Conservation (phyloP, 53 echinoderm and acorn worm genomes). For the Stichopus horrens region DNA sequence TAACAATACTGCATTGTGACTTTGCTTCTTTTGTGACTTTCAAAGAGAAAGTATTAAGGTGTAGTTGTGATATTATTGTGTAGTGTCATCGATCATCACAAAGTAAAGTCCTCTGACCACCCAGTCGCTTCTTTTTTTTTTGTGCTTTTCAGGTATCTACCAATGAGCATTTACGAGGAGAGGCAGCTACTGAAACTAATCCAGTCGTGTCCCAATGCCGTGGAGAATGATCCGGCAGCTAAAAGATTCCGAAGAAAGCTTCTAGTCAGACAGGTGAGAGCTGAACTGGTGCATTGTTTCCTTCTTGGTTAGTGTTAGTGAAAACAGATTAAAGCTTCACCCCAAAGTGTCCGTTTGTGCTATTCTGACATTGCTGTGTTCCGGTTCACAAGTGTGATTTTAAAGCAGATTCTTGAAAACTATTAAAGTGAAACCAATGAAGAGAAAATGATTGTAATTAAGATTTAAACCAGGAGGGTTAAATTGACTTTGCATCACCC, state of each 20-base stretch:
- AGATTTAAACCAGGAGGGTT: no score
- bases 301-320: no score
- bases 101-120: not conserved
- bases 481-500: no score
- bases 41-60: no score
- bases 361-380: no score
- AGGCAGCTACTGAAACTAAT: slow-evolving; percentile 77
- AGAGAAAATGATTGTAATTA: no score
- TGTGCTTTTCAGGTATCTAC: slow-evolving; percentile 59
- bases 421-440: no score
- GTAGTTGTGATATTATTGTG: no score
- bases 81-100: not conserved
- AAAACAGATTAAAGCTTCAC: no score
- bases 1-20: not conserved
- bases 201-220: slow-evolving; percentile 88
- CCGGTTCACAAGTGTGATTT: no score
- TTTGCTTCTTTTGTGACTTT: not conserved
- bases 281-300: not conserved
- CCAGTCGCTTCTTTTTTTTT: not conserved
- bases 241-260: slow-evolving; percentile 82
- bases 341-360: no score
- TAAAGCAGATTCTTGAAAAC: no score
- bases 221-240: slow-evolving; percentile 72
- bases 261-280: slow-evolving; percentile 76
- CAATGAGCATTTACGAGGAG: slow-evolving; percentile 97